Evolutionary conservation across 2,888 invertebrate species (phyloP).

Genomic region (Acanthoscelides obtectus): DNA sequence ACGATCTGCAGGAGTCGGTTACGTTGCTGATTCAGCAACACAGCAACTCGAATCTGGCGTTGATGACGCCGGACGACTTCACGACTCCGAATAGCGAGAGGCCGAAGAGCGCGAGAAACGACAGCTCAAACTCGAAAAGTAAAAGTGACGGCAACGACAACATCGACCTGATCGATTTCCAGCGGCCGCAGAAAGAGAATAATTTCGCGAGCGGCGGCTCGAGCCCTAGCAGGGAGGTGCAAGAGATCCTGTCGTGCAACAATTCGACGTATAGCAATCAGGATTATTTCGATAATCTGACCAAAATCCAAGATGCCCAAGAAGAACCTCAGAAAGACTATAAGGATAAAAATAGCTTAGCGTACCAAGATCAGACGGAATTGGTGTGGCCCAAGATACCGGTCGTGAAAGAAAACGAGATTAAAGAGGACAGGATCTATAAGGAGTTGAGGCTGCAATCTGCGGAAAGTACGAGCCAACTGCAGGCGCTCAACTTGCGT

Average conservation of each 20-base stretch:
- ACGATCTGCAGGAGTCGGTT: constrained; percentile 43
- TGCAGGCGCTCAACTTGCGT: constrained; percentile 37
- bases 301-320: constrained; percentile 29
- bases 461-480: constrained; percentile 29
- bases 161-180: constrained; percentile 37
- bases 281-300: constrained; percentile 41
- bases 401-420: constrained; percentile 29
- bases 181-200: constrained; percentile 43
- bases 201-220: constrained; percentile 75
- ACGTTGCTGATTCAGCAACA: constrained; percentile 42
- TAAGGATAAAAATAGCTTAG: constrained; percentile 13
- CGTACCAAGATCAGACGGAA: constrained; percentile 20
- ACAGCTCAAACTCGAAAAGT: constrained; percentile 9
- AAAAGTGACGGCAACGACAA: constrained; percentile 19
- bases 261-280: constrained; percentile 42
- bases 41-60: constrained; percentile 52
- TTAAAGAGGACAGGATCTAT: constrained; percentile 26
- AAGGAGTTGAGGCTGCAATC: constrained; percentile 18
- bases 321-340: constrained; percentile 28
- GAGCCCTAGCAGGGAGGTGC: constrained; percentile 85
- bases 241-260: constrained; percentile 75
- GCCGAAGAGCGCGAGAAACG: constrained; percentile 40
- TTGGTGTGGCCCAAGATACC: constrained; percentile 34
- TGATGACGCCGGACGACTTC: constrained; percentile 88
- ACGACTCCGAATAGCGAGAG: constrained; percentile 52